Evolutionary conservation across 2,888 invertebrate genomes (phyloP).

Genomic region (Cephus pulcher): DNA sequence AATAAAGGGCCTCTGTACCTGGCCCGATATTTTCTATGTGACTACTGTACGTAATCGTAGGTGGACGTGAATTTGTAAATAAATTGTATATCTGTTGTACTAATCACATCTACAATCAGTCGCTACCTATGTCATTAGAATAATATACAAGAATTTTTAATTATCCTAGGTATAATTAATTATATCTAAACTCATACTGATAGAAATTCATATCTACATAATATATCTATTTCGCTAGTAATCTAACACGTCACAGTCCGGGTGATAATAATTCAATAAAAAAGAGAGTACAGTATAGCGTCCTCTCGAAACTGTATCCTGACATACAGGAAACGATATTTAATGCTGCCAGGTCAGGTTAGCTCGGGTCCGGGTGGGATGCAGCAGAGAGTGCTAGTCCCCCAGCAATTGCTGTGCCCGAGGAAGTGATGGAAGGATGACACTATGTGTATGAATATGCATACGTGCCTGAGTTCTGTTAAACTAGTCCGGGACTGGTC

Average conservation of each 20-base stretch:
- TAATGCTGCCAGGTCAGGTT: conserved; percentile 43
- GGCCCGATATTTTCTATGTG: not conserved
- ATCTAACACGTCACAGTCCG: not conserved
- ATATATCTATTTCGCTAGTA: not conserved
- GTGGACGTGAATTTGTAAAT: conserved; percentile 51
- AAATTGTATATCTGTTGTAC: conserved; percentile 55
- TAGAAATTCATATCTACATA: not conserved
- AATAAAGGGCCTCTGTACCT: not conserved
- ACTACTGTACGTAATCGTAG: conserved; percentile 26
- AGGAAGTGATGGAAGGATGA: conserved; percentile 58
- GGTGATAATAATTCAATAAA: not conserved
- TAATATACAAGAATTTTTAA: too few species aligned
- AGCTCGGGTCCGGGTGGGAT: conserved; percentile 33
- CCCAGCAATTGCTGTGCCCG: conserved; percentile 50
- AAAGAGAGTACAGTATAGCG: not conserved
- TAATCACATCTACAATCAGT: not conserved
- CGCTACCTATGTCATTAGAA: not conserved
- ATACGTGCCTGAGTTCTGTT: not conserved
- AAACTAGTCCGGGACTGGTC: conserved; percentile 33
- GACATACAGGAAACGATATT: conserved; percentile 55
- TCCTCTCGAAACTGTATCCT: conserved; percentile 32
- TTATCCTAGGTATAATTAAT: not conserved
- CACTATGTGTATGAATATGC: conserved; percentile 48
- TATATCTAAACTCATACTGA: not conserved
- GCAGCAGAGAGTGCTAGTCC: conserved; percentile 35